These are phyloP conservation scores for Chaitophorus viminalis DNA, from an alignment of 2,888 invertebrate species.

Conservation along the genomic window DNA sequence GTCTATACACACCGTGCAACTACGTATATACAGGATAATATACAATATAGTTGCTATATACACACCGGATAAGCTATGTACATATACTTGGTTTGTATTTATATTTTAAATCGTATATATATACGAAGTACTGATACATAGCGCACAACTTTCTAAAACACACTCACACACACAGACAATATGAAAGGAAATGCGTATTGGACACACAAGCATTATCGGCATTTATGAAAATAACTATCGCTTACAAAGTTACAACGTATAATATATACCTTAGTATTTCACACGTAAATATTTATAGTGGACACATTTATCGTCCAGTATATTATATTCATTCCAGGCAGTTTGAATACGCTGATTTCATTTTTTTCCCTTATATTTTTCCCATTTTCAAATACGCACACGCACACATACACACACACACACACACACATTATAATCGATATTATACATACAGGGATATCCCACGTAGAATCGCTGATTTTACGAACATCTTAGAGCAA, in stretches of 20 bases:
- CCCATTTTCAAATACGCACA: background rate
- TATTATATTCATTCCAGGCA: background rate
- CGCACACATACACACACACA: background rate
- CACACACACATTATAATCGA: too few species aligned
- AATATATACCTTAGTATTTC: too few species aligned
- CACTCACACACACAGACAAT: background rate
- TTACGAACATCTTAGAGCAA: too few species aligned
- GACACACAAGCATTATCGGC: background rate
- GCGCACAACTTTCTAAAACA: background rate
- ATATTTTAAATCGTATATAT: background rate
- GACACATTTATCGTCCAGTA: background rate
- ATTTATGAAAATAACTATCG: constrained; percentile 1
- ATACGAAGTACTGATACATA: background rate
- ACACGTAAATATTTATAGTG: background rate
- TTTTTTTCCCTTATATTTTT: background rate
- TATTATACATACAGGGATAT: too few species aligned
- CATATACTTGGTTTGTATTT: background rate
- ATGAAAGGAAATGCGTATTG: background rate
- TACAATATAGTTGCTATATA: background rate
- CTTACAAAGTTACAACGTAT: too few species aligned
- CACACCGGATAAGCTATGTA: background rate
- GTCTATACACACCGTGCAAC: background rate
- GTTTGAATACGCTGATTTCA: background rate
- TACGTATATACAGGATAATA: background rate
- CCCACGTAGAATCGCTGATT: too few species aligned